phyloP scores from a whole-genome alignment of 1,140 invertebrate species.

The Diuraphis noxia region DNA sequence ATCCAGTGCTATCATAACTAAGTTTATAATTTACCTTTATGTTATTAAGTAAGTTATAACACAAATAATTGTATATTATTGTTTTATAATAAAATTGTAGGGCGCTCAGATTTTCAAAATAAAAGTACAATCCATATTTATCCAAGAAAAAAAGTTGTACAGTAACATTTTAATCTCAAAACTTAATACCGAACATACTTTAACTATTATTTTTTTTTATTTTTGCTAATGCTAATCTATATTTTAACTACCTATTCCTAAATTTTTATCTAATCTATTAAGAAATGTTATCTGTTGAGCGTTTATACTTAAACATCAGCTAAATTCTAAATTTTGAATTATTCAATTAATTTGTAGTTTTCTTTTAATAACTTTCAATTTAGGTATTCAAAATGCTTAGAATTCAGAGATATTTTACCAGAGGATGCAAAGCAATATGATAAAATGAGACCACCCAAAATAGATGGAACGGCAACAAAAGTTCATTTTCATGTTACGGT shows the following conservation, averaged over 20 bases:
- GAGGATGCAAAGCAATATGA: slow-evolving; percentile 84
- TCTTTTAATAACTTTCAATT: not conserved
- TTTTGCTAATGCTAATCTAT: not conserved
- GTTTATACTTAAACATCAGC: not conserved
- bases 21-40: not conserved
- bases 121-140: not conserved
- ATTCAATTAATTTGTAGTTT: not conserved
- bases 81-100: not conserved
- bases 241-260: not conserved
- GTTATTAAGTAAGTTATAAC: slow-evolving; percentile 2
- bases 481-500: slow-evolving; percentile 91
- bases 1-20: not conserved
- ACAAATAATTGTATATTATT: not conserved
- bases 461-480: slow-evolving; percentile 80
- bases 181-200: not conserved
- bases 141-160: not conserved
- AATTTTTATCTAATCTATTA: not conserved
- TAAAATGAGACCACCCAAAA: slow-evolving; percentile 87
- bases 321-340: not conserved
- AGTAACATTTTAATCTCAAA: not conserved
- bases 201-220: not conserved
- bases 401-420: slow-evolving; percentile 80
- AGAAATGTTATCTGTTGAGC: not conserved
- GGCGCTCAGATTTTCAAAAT: not conserved
- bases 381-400: slow-evolving; percentile 70